phyloP scores from a whole-genome alignment of 2,888 invertebrate genomes.

The Cantharis flavilabris region DNA sequence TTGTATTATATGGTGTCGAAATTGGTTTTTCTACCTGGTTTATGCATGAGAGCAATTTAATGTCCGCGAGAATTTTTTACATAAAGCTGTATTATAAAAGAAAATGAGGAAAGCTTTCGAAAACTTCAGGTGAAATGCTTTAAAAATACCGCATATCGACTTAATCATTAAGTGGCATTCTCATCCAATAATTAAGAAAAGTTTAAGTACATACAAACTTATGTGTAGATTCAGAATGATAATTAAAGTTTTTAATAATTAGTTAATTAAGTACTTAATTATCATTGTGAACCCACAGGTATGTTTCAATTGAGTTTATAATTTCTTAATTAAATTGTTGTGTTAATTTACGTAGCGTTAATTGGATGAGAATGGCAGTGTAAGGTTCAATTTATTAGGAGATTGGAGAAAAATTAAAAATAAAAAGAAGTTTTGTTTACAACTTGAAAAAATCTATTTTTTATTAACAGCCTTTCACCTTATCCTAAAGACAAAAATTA shows the following conservation, averaged over 20 bases:
- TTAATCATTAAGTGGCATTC: neutral
- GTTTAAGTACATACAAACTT: too few species aligned
- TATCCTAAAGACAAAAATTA: slow-evolving; percentile 6
- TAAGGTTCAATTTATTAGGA: neutral
- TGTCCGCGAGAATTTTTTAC: neutral
- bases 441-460: neutral
- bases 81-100: neutral
- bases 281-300: too few species aligned
- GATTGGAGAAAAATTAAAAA: neutral
- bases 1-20: neutral
- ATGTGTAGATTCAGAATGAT: too few species aligned
- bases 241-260: too few species aligned
- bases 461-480: slow-evolving; percentile 2
- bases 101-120: neutral
- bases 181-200: too few species aligned
- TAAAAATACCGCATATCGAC: neutral
- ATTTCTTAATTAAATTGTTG: too few species aligned
- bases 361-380: neutral
- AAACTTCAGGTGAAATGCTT: neutral
- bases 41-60: neutral
- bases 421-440: neutral
- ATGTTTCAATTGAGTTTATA: too few species aligned
- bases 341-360: too few species aligned
- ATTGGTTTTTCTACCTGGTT: neutral
- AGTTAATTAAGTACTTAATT: too few species aligned